phyloP scores from a whole-genome alignment of 2,797 vertebrate genomes.

The Phoxinus dragarum region DNA sequence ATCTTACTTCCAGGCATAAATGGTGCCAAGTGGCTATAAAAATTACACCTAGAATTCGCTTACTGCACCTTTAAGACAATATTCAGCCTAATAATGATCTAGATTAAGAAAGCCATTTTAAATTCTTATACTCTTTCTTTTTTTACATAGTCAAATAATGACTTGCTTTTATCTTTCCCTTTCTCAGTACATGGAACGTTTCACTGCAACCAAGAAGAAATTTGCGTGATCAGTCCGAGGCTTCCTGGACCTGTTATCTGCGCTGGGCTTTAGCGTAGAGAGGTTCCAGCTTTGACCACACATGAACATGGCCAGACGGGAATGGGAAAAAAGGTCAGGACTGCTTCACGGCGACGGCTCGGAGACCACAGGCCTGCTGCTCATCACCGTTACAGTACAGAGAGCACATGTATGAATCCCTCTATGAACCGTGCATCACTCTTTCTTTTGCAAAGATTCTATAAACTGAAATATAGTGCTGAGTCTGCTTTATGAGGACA shows the following conservation, averaged over 20 bases:
- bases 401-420: constrained; percentile 1
- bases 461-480: background rate
- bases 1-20: background rate
- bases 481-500: background rate
- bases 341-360: background rate
- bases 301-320: background rate
- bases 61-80: background rate
- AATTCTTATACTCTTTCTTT: background rate
- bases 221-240: constrained; percentile 81
- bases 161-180: background rate
- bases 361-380: background rate
- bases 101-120: background rate
- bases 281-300: background rate
- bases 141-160: background rate
- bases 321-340: background rate
- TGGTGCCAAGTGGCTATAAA: background rate
- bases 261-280: background rate
- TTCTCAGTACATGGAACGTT: constrained; percentile 94
- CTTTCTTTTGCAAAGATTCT: constrained; percentile 32
- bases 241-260: constrained; percentile 9
- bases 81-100: background rate
- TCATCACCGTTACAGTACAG: background rate
- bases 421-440: background rate
- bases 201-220: constrained; percentile 98
- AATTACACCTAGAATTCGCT: background rate